Evolutionary conservation across 1,140 invertebrate species (phyloP), one percentile per base, ranked within the genome.

Genomic region (Onthophagus taurus): DNA sequence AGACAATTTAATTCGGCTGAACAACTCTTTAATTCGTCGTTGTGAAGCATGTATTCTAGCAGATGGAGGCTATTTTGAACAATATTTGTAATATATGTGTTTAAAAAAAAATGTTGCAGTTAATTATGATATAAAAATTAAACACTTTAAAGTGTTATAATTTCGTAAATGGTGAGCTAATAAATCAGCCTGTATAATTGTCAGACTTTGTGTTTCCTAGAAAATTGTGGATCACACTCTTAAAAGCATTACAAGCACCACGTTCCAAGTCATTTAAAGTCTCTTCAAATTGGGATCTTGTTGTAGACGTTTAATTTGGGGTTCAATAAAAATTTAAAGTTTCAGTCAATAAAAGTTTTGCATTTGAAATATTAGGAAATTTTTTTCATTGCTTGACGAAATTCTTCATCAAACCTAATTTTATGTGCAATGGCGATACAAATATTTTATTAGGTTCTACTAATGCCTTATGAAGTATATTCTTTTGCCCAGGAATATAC

Each of bases 341-440:
- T 52, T 54, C 58, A 58, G 4, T 60, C 43, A 52, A 61, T 60
- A 6, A 54, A 51, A 13, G 44, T 45, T 51, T 24, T 63, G 23
- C 45, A 58, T 57, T 20, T 53, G 18, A 20, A 31, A 31, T 17
- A 5, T 29, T 16, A 7, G 4, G 17, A 16, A 2, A 29, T 44
- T 21, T 16, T 34, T 17, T 44, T 24, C 42, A 44, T 34, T 14
- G 42, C 18, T 44, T 33, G 29, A 34, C 42, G n/a, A 44, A 44
- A 31, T 34, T 33, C 21, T 34, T 34, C 30, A 44, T 44, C 19
- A 44, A 44, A 34, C 20, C 42, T 2, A 44, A 21, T 24, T 21
- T 35, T 21, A 20, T n/a, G n/a, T n/a, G n/a, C n/a, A 39, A 17
- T 6, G 36, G 36, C 3, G 36, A 5, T 26, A 39, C 6, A 5